A percentile compares a stretch with the other conserved stretches of the same genome.
phyloP scores from a whole-genome alignment of 92 coral and sea anemone species.

The Umimayanthus chanpuru region DNA sequence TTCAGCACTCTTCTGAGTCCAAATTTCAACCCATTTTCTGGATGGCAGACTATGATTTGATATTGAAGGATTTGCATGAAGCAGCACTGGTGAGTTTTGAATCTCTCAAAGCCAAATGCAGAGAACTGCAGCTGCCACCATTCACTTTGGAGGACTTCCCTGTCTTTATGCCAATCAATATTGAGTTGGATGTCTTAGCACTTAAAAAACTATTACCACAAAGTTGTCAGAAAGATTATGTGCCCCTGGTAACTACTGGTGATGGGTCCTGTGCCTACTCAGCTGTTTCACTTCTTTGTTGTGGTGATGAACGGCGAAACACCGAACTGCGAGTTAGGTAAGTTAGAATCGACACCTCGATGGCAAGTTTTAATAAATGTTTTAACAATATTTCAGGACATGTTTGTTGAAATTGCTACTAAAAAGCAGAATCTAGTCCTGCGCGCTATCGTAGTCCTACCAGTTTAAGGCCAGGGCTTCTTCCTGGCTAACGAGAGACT shows the following conservation, averaged over 20 bases:
- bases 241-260: constrained; percentile 14
- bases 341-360: neutral
- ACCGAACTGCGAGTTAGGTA: constrained; percentile 17
- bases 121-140: constrained; percentile 6
- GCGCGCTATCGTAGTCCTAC: too few species aligned
- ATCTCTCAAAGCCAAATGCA: constrained; percentile 5
- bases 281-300: constrained; percentile 22
- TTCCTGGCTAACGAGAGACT: too few species aligned
- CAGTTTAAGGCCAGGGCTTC: too few species aligned
- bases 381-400: neutral
- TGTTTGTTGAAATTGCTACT: too few species aligned
- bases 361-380: neutral
- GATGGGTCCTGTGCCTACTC: constrained; percentile 12
- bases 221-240: neutral
- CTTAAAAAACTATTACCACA: neutral
- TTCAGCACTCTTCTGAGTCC: neutral
- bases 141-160: constrained; percentile 2
- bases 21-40: neutral
- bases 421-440: too few species aligned
- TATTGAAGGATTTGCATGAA: neutral
- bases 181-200: constrained; percentile 2
- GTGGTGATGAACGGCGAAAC: constrained; percentile 12
- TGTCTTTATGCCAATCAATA: constrained; percentile 7
- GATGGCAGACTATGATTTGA: constrained; percentile 1
- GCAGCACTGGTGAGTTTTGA: neutral